phyloP scores from a whole-genome alignment of 2,888 invertebrate species.

The Aphelenchoides bicaudatus region DNA sequence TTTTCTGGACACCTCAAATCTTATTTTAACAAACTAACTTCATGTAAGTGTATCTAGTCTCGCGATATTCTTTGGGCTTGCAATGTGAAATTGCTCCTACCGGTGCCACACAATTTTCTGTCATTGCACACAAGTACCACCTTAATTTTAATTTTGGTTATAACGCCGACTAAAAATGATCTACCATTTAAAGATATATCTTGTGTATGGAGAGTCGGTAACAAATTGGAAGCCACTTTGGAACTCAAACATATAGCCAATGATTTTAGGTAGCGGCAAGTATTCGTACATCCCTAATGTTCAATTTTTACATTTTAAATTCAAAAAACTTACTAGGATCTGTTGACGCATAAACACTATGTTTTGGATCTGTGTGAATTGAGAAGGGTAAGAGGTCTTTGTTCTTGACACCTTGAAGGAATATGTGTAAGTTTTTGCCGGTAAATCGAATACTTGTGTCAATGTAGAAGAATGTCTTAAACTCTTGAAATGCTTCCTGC shows the following conservation, averaged over 20 bases:
- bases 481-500: constrained; percentile 2
- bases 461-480: constrained; percentile 19
- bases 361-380: background rate
- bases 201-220: constrained; percentile 14
- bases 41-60: too few species aligned
- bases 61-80: too few species aligned
- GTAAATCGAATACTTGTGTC: constrained; percentile 14
- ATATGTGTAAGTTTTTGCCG: background rate
- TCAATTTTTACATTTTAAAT: background rate
- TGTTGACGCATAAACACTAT: constrained; percentile 4
- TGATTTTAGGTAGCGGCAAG: constrained; percentile 2
- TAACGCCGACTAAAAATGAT: background rate
- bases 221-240: constrained; percentile 12
- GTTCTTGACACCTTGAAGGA: background rate
- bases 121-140: constrained; percentile 8
- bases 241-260: constrained; percentile 9
- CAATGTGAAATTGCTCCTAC: too few species aligned
- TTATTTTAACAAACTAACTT: too few species aligned
- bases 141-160: background rate
- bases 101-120: background rate
- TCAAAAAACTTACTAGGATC: constrained; percentile 4
- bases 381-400: background rate
- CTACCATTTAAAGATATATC: constrained; percentile 15
- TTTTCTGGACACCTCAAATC: too few species aligned
- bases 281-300: constrained; percentile 9